Base-by-base conservation (phyloP, 2,113 vertebrate genomes). In the Cacatua alba region DNA sequence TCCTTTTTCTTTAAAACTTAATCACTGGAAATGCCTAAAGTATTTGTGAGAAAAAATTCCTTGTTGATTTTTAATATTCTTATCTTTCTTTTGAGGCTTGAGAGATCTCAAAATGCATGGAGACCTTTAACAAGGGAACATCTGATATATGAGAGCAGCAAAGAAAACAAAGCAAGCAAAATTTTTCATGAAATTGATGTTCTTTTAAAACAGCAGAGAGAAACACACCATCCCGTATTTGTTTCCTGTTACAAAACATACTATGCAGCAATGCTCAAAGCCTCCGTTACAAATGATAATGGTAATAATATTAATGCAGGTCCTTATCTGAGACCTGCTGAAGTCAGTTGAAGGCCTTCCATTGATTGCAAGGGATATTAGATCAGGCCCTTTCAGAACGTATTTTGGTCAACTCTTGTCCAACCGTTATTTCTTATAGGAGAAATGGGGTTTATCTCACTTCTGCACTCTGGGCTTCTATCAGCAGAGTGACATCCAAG, bases 391-490 rank as follows among this genome's bases (percentile, higher is more conserved):
- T 95, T 94, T 96, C 94, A 94, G 90, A 39, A 88, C 20, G 1
- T 79, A 39, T 93, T 95, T 94, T 94, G 92, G 94, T 91, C 81
- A 95, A 48, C 67, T 70, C 85, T 88, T 69, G 41, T 81, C 70
- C 69, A 96, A 94, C 93, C 41, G 48, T 97, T 98, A 96, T 59
- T 97, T 95, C 89, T 81, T 90, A 85, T 17, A 52, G 94, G 86
- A 95, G 92, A 91, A 95, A 86, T 17, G 57, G 29, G 63, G 16
- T 96, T 93, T 96, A 96, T 97, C 97, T 97, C 83, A 94, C 67
- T 84, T 77, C 62, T 87, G 67, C 93, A 97, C 86, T 96, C 88
- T 23, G 33, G 51, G 67, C 57, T 96, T 88, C 85, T 97, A 94
- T 97, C 95, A 96, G 88, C 64, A 94, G 62, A 46, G 63, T 74